Evolutionary conservation across 2,113 vertebrate species (phyloP).

Genomic region (Tinamus guttatus): DNA sequence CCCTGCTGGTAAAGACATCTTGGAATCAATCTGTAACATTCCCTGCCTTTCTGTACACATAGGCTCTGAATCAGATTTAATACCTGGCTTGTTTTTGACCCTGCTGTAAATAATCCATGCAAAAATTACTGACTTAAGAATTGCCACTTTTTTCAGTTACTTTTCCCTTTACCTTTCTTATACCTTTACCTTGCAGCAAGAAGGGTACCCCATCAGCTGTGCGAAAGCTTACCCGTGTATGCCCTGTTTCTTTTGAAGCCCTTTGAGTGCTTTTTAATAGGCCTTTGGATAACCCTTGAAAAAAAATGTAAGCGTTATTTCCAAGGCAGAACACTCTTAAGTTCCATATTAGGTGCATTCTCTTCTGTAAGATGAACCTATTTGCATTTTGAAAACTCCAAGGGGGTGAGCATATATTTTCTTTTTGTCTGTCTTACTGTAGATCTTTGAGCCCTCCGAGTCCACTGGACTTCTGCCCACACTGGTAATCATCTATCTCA

Average conservation of each 20-base stretch:
- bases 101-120: not conserved
- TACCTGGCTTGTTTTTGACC: not conserved
- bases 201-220: not conserved
- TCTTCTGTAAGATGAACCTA: not conserved
- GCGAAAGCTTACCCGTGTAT: not conserved
- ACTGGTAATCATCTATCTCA: not conserved
- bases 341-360: not conserved
- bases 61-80: not conserved
- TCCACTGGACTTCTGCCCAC: not conserved
- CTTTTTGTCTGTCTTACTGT: not conserved
- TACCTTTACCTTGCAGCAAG: not conserved
- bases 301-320: not conserved
- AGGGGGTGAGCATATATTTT: not conserved
- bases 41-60: not conserved
- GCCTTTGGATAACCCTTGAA: not conserved
- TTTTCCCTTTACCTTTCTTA: not conserved
- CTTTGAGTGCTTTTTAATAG: not conserved
- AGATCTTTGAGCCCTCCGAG: not conserved
- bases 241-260: not conserved
- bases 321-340: not conserved
- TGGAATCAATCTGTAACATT: conserved; percentile 14
- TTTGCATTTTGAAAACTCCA: not conserved
- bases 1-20: not conserved
- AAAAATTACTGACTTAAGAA: not conserved
- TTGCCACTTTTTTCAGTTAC: not conserved